Conservation (phyloP, 2,113 vertebrate genomes). For the Alaudala cheleensis region DNA sequence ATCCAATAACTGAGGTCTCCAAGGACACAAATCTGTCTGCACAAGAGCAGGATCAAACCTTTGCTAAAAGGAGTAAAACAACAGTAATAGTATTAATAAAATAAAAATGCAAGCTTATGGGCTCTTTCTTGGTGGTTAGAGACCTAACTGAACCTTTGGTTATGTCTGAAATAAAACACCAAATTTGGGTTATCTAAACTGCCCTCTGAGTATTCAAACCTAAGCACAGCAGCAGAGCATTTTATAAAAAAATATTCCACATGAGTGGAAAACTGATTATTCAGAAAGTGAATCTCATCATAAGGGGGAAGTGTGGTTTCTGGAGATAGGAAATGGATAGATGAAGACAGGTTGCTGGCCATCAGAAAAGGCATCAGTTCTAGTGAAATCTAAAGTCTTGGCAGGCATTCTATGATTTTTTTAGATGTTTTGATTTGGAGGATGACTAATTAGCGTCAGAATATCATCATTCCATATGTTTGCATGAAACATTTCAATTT, state of each 20-base stretch:
- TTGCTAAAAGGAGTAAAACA: not conserved
- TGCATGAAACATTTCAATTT: not conserved
- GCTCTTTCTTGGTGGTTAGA: not conserved
- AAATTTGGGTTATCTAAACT: not conserved
- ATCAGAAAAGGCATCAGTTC: not conserved
- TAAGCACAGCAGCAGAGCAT: not conserved
- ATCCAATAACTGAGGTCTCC: not conserved
- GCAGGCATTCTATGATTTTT: not conserved
- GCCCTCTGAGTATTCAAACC: not conserved
- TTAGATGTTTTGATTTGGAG: not conserved
- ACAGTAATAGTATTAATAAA: not conserved
- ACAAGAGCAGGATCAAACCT: not conserved
- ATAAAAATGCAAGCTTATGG: not conserved
- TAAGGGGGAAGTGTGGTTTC: not conserved
- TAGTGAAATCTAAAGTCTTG: not conserved
- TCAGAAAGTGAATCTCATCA: not conserved
- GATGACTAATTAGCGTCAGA: not conserved
- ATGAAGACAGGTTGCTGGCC: not conserved
- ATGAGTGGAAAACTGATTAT: not conserved
- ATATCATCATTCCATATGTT: not conserved
- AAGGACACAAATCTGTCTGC: not conserved
- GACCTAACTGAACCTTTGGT: not conserved
- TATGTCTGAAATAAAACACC: not conserved
- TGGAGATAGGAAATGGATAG: not conserved
- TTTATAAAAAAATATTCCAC: not conserved